Evolutionary conservation across 2,797 vertebrate genomes (phyloP), one percentile per base, ranked within the genome.

Genomic region (Alosa sapidissima): DNA sequence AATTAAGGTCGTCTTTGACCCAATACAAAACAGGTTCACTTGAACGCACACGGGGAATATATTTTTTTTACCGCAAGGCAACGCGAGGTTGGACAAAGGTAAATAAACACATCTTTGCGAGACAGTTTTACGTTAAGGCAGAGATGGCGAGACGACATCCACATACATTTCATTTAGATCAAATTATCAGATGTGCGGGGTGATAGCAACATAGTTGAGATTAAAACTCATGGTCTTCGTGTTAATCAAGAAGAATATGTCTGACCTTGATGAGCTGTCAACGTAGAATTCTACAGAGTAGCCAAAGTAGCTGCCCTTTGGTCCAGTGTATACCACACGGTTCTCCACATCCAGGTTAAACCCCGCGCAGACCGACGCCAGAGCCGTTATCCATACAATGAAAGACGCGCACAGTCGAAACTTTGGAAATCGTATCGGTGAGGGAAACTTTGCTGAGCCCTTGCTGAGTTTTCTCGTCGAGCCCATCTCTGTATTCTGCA

Each of bases 251-350:
- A 41, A 7, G 11, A 72, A 41, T 41, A 19, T 5, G n/a, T 91
- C 96, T 95, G 89, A 98, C 97, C 96, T 96, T 85, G 93, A 85
- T 0, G 95, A 92, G 36, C 93, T 92, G 13, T 96, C 94, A 91
- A 95, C 94, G 92, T 98, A 98, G 93, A 98, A 98, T 89, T 98
- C 97, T 89, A 98, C 94, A 0, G 97, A 96, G 85, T 97, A 98
- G 89, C 97, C 97, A 90, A 98, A 98, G 89, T 96, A 95, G 93
- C 97, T 97, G 83, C 96, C 96, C 0, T 89, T 88, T 36, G 97
- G 95, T 93, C 97, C 97, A 48, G 92, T 92, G 89, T 97, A 97
- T 78, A 95, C 93, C 1, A 92, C 85, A 1, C 96, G 97, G 86
- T 92, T 94, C 87, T 97, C 95, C 89, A 94, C 93, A 90, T 97